A percentile compares a stretch with the other conserved stretches of the same genome.
Evolutionary conservation across 1,140 invertebrate genomes (phyloP).

Genomic region (Zaprionus vittiger): DNA sequence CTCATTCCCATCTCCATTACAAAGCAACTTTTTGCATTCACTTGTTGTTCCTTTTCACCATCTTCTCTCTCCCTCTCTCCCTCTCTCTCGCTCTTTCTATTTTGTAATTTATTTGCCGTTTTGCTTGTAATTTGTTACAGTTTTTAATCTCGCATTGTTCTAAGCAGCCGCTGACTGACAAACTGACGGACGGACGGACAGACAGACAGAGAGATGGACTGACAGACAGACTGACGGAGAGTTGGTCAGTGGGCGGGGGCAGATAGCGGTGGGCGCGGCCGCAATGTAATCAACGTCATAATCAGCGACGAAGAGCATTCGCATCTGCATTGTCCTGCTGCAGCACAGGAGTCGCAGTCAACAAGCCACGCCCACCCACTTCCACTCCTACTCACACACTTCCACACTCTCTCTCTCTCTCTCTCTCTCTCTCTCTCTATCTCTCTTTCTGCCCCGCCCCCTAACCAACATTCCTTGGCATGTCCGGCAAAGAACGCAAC

Average conservation of each 20-base stretch:
- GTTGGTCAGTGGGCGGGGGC: conserved; percentile 27
- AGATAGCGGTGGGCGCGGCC: conserved; percentile 8
- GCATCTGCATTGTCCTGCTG: conserved; percentile 31
- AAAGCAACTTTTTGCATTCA: conserved; percentile 27
- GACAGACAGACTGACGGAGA: conserved; percentile 12
- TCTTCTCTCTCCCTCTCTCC: conserved; percentile 11
- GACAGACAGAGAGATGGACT: conserved; percentile 15
- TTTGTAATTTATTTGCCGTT: conserved; percentile 81
- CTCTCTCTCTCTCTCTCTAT: too few relatives aligned
- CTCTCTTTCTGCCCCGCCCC: background rate
- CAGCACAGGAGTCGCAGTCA: background rate
- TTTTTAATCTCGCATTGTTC: conserved; percentile 81
- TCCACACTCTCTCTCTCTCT: background rate
- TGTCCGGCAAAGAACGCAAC: conserved; percentile 47
- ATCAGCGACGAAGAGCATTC: conserved; percentile 11
- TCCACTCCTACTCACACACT: background rate
- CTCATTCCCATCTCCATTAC: background rate
- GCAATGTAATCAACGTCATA: conserved; percentile 49
- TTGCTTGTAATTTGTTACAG: conserved; percentile 82
- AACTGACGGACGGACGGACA: conserved; percentile 46
- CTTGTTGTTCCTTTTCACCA: conserved; percentile 15
- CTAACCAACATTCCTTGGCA: conserved; percentile 8
- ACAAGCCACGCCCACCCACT: background rate
- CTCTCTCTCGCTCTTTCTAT: conserved; percentile 54
- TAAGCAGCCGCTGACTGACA: conserved; percentile 60